These are phyloP conservation scores for Agelastica alni DNA, from an alignment of 2,888 invertebrate genomes.

Conservation along the genomic window DNA sequence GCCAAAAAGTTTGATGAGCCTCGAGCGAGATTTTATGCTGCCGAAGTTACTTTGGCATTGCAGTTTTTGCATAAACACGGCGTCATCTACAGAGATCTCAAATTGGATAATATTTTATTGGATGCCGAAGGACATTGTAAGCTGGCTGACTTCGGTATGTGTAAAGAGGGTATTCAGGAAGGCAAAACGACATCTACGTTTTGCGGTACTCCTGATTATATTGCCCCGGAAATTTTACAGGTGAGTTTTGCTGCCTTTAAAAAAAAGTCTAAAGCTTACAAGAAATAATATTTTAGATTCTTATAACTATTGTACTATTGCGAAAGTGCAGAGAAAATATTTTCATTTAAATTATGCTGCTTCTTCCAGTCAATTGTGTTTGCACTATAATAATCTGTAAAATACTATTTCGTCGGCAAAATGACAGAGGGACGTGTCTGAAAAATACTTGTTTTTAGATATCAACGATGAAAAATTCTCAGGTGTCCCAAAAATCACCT, in stretches of 20 bases:
- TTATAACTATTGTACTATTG: no score
- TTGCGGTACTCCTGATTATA: slow-evolving; percentile 99
- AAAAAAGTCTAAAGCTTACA: no score
- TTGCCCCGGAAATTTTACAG: slow-evolving; percentile 81
- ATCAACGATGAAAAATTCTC: no score
- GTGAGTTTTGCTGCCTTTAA: slow-evolving; percentile 37
- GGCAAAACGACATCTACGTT: slow-evolving; percentile 93
- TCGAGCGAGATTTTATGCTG: slow-evolving; percentile 94
- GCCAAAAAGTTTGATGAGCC: slow-evolving; percentile 98
- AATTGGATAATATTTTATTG: slow-evolving; percentile 96
- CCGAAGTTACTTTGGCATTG: slow-evolving; percentile 96
- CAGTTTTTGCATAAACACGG: slow-evolving; percentile 97
- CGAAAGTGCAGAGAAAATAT: no score
- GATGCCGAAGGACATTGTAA: slow-evolving; percentile 96
- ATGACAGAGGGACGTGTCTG: no score
- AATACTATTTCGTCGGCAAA: no score
- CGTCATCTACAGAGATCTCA: slow-evolving; percentile 97
- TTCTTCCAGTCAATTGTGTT: no score
- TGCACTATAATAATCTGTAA: no score
- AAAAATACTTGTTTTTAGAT: no score
- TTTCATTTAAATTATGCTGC: no score
- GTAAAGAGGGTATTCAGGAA: slow-evolving; percentile 92
- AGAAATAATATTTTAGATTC: no score
- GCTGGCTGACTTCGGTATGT: slow-evolving; percentile 90
- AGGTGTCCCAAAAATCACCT: no score